phyloP scores from a whole-genome alignment of 92 coral and sea anemone genomes.

The Paragorgia papillata region DNA sequence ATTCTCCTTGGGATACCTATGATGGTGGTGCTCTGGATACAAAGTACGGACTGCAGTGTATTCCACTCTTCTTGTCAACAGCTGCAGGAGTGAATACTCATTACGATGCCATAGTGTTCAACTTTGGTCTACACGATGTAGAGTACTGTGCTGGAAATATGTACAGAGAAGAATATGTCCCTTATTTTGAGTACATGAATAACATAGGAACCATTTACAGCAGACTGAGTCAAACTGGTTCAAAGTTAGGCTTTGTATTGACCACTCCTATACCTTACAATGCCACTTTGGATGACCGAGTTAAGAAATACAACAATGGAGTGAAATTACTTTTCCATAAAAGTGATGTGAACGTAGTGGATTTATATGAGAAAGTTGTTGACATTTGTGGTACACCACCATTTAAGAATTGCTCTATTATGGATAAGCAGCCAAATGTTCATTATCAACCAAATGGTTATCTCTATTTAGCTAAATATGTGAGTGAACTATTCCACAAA shows the following conservation, averaged over 20 bases:
- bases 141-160: constrained; percentile 40
- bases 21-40: constrained; percentile 92
- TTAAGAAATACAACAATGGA: constrained; percentile 65
- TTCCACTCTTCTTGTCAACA: constrained; percentile 59
- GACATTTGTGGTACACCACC: constrained; percentile 68
- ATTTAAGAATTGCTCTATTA: constrained; percentile 50
- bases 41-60: constrained; percentile 69
- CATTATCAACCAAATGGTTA: constrained; percentile 74
- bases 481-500: constrained; percentile 36
- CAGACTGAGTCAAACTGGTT: constrained; percentile 52
- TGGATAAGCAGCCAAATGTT: constrained; percentile 61
- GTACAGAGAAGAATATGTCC: constrained; percentile 61
- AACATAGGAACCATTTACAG: constrained; percentile 51
- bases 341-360: constrained; percentile 58
- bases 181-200: constrained; percentile 49
- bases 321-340: constrained; percentile 49
- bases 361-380: constrained; percentile 67
- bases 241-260: constrained; percentile 60
- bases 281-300: constrained; percentile 47
- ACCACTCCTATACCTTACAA: constrained; percentile 73
- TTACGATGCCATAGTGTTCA: constrained; percentile 76
- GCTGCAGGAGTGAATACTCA: constrained; percentile 38
- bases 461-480: constrained; percentile 55
- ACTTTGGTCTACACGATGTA: constrained; percentile 83
- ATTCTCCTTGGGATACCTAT: constrained; percentile 79